phyloP scores from a whole-genome alignment of 1,140 invertebrate species.

The Carposina sasakii region DNA sequence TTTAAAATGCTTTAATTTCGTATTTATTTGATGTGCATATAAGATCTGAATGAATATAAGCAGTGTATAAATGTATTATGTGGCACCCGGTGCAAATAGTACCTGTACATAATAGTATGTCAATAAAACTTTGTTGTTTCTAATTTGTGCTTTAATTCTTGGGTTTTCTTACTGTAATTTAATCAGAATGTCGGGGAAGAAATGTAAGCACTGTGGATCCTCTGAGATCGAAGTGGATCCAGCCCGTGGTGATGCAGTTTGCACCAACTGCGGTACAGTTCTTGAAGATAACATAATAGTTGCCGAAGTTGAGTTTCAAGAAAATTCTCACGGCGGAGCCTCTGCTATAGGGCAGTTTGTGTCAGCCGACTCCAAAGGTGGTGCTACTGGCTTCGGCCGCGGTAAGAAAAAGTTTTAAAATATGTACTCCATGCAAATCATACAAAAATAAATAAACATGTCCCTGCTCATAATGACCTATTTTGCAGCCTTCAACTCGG shows the following conservation, averaged over 20 bases:
- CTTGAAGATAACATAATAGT: constrained; percentile 97
- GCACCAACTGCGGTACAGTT: constrained; percentile 96
- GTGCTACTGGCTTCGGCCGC: constrained; percentile 82
- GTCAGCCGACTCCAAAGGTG: constrained; percentile 88
- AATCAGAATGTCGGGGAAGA: constrained; percentile 73
- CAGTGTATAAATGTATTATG: too few relatives aligned
- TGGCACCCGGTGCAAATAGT: too few relatives aligned
- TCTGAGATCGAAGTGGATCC: constrained; percentile 96
- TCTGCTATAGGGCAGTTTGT: constrained; percentile 95
- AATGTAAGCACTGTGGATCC: constrained; percentile 94
- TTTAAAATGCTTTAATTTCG: too few relatives aligned
- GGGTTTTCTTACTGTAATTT: background rate
- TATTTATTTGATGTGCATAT: too few relatives aligned
- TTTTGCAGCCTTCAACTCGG: constrained; percentile 82
- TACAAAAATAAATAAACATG: too few relatives aligned
- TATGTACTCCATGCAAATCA: too few relatives aligned
- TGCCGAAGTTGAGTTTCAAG: constrained; percentile 96
- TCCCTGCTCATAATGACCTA: too few relatives aligned
- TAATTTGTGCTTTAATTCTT: too few relatives aligned
- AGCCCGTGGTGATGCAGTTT: constrained; percentile 94
- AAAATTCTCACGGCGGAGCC: constrained; percentile 89
- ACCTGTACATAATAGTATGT: too few relatives aligned
- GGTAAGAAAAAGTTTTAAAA: constrained; percentile 56
- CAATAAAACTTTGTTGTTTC: too few relatives aligned
- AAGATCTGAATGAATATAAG: too few relatives aligned